Conservation (phyloP, 2,797 vertebrate species). For the Pangasius larnaudii region DNA sequence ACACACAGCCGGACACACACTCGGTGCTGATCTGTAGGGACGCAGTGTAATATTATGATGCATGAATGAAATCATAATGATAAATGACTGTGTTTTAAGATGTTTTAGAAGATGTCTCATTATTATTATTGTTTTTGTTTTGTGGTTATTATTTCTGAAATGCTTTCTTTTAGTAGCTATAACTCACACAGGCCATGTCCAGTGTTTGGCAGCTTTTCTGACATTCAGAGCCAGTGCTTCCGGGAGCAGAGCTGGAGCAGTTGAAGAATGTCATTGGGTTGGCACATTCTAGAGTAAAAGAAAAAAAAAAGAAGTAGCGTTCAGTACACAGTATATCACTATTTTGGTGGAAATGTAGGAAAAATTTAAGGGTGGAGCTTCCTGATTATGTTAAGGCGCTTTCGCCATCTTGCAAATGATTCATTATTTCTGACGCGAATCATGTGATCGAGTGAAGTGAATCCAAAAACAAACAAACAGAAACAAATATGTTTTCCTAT, state of each 20-base stretch:
- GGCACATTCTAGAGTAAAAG: constrained; percentile 66
- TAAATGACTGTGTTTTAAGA: background rate
- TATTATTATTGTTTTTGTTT: background rate
- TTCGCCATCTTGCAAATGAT: background rate
- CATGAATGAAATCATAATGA: background rate
- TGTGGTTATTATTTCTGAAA: background rate
- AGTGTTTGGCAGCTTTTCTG: constrained; percentile 87
- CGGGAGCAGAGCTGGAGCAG: constrained; percentile 72
- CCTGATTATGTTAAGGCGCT: background rate
- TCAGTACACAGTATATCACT: background rate
- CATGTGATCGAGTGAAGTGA: background rate
- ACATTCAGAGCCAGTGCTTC: constrained; percentile 79
- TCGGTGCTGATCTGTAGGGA: constrained; percentile 77
- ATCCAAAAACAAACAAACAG: background rate
- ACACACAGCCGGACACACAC: constrained; percentile 88
- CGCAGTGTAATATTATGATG: background rate
- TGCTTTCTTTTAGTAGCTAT: background rate
- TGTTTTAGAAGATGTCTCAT: background rate
- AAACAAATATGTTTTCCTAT: background rate
- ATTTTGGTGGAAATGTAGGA: background rate
- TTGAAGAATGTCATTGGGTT: constrained; percentile 84
- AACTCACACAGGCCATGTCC: constrained; percentile 89
- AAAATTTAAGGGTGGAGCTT: background rate
- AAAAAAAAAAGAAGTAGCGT: constrained; percentile 31
- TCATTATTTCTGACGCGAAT: background rate